Percentiles rank a stretch among this genome's conserved stretches.
These are phyloP conservation scores for Ctenomys sociabilis DNA, from an alignment of 2,113 vertebrate species.

Conservation along the genomic window DNA sequence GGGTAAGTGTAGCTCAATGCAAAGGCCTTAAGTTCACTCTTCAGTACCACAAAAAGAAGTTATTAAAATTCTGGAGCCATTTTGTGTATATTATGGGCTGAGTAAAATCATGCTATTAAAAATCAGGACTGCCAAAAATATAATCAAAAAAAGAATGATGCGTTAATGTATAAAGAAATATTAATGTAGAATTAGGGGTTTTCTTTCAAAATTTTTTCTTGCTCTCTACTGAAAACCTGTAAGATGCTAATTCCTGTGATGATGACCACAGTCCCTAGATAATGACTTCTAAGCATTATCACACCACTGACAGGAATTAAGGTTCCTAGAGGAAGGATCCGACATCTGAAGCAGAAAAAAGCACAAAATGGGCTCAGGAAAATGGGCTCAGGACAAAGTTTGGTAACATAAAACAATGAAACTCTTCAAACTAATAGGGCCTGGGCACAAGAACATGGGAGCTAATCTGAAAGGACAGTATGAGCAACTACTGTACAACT, in stretches of 20 bases:
- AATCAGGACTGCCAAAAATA: not conserved
- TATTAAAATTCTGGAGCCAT: not conserved
- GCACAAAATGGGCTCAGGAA: not conserved
- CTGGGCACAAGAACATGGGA: not conserved
- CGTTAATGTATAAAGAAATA: not conserved
- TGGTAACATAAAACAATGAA: not conserved
- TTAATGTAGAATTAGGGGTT: too few species aligned
- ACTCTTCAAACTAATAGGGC: not conserved
- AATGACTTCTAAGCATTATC: not conserved
- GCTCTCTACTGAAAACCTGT: not conserved
- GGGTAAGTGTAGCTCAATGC: not conserved
- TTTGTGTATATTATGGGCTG: not conserved
- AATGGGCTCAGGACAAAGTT: not conserved
- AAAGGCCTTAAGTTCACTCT: not conserved
- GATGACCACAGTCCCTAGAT: accelerated
- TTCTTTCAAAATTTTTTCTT: too few species aligned
- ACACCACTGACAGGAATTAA: not conserved
- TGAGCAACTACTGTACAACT: accelerated
- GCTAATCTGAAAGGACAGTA: not conserved
- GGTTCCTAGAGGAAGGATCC: not conserved
- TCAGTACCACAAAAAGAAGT: not conserved
- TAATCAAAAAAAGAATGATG: not conserved
- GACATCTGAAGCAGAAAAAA: conserved; percentile 9
- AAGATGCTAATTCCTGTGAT: not conserved
- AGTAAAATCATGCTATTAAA: not conserved